phyloP scores from a whole-genome alignment of 1,140 invertebrate genomes.

The Wiebesia pumilae region DNA sequence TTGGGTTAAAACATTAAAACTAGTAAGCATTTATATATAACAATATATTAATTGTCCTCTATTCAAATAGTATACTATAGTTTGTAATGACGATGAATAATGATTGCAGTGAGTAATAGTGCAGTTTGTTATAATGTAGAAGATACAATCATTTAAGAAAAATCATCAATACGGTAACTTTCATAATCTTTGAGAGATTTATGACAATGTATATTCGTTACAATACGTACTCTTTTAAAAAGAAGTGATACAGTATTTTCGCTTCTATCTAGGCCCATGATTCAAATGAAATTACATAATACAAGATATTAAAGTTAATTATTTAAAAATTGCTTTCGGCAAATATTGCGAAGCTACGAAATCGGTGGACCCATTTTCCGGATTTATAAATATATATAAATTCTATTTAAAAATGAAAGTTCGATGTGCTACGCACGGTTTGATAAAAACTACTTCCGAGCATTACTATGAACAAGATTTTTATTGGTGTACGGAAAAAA shows the following conservation, averaged over 20 bases:
- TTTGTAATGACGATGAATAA: constrained; percentile 57
- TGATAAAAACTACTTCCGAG: constrained; percentile 49
- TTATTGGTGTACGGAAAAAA: constrained; percentile 43
- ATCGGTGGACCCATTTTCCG: constrained; percentile 51
- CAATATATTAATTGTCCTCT: constrained; percentile 64
- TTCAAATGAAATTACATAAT: constrained; percentile 36
- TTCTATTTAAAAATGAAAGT: constrained; percentile 50
- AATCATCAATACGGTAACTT: constrained; percentile 55
- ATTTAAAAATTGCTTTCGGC: constrained; percentile 47
- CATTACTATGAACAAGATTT: constrained; percentile 47
- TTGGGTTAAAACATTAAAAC: constrained; percentile 8
- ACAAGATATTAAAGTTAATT: constrained; percentile 38
- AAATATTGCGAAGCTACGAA: constrained; percentile 52
- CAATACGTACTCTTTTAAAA: constrained; percentile 41
- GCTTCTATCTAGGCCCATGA: constrained; percentile 46
- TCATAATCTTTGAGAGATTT: constrained; percentile 51
- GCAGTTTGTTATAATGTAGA: constrained; percentile 48
- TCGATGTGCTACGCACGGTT: constrained; percentile 42
- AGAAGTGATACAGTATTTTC: constrained; percentile 19
- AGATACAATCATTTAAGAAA: constrained; percentile 51
- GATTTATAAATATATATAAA: constrained; percentile 47
- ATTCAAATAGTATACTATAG: constrained; percentile 60
- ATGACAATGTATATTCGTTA: constrained; percentile 49
- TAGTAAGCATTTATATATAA: constrained; percentile 52
- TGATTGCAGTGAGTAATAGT: constrained; percentile 50